Conservation (phyloP, 2,888 invertebrate genomes). For the Xanthia togata region DNA sequence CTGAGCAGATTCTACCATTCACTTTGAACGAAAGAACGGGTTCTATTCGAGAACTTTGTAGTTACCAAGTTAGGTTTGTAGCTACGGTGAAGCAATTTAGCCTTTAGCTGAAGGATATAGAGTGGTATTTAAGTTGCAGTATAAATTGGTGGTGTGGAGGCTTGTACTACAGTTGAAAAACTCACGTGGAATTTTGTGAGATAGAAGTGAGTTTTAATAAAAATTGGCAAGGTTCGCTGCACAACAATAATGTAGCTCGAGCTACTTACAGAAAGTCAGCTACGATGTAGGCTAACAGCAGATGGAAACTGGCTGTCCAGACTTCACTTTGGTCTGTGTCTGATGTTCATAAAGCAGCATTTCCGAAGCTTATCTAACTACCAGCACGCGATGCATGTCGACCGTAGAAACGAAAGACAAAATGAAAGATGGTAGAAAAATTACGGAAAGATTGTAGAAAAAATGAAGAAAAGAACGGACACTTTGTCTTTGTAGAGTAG, state of each 20-base stretch:
- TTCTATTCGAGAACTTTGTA: constrained; percentile 52
- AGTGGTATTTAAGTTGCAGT: not conserved
- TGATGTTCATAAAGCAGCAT: not conserved
- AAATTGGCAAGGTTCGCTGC: too few relatives aligned
- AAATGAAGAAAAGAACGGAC: not conserved
- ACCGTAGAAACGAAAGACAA: not conserved
- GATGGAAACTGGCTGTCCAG: not conserved
- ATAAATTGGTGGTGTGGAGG: constrained; percentile 16
- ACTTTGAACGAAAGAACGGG: constrained; percentile 59
- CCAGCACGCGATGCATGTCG: too few relatives aligned
- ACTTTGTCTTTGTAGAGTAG: not conserved
- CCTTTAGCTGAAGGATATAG: constrained; percentile 28
- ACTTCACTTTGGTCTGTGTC: not conserved
- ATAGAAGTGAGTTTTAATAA: constrained; percentile 1
- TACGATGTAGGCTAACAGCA: not conserved
- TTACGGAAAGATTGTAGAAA: too few relatives aligned
- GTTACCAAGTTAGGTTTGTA: constrained; percentile 33
- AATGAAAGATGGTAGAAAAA: not conserved
- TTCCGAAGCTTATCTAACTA: not conserved
- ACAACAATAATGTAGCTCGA: not conserved
- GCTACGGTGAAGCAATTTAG: constrained; percentile 32
- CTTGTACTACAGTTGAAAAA: constrained; percentile 38
- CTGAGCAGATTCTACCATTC: constrained; percentile 53
- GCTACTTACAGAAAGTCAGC: not conserved
- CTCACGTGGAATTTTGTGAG: constrained; percentile 4